Evolutionary conservation across 2,113 vertebrate species (phyloP).

Genomic region (Phalacrocorax aristotelis): DNA sequence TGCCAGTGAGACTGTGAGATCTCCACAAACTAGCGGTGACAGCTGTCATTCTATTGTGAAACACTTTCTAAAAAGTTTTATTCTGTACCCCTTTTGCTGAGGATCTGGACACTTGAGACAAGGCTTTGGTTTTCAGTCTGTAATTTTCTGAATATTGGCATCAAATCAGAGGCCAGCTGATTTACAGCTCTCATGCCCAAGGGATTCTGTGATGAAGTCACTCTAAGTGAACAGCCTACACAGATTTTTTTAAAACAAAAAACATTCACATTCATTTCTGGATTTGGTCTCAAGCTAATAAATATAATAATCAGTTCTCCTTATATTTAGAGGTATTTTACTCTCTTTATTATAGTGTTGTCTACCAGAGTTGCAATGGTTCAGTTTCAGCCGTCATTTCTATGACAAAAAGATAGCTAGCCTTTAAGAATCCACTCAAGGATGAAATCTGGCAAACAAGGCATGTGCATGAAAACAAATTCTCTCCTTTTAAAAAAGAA

Average conservation of each 20-base stretch:
- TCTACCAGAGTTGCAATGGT: not conserved
- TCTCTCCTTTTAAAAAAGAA: not conserved
- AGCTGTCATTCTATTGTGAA: slow-evolving; percentile 60
- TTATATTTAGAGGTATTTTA: not conserved
- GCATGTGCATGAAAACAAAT: not conserved
- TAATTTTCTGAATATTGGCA: slow-evolving; percentile 57
- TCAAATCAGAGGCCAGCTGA: slow-evolving; percentile 36
- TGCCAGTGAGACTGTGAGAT: not conserved
- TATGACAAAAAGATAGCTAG: slow-evolving; percentile 34
- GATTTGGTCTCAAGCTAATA: slow-evolving; percentile 11
- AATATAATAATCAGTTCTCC: not conserved
- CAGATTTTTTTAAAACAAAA: not conserved
- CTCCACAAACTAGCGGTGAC: slow-evolving; percentile 27
- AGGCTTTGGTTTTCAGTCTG: slow-evolving; percentile 32
- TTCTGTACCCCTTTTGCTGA: slow-evolving; percentile 56
- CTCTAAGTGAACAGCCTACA: not conserved
- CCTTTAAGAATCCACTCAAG: slow-evolving; percentile 19
- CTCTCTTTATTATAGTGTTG: slow-evolving; percentile 2
- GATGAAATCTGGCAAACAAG: not conserved
- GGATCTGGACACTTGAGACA: slow-evolving; percentile 51
- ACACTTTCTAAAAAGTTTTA: slow-evolving; percentile 62
- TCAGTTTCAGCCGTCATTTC: not conserved
- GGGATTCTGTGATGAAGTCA: slow-evolving; percentile 31
- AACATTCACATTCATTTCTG: not conserved
- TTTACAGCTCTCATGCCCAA: slow-evolving; percentile 16